phyloP scores from a whole-genome alignment of 2,113 vertebrate genomes.

The rabbit (Oryctolagus cuniculus) region DNA sequence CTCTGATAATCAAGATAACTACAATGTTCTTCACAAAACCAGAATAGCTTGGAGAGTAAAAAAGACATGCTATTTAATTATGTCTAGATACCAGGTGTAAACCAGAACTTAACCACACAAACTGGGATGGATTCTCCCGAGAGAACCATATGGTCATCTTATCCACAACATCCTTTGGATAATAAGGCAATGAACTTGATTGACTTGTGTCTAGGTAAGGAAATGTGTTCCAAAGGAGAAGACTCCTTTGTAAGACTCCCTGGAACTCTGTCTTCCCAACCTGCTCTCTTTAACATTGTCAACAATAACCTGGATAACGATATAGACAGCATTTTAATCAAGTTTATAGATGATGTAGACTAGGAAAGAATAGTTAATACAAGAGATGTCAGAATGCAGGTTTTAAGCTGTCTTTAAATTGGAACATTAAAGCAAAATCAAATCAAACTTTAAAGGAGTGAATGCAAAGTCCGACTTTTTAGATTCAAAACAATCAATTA shows the following conservation, averaged over 20 bases:
- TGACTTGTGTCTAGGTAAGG: not conserved
- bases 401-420: slow-evolving; percentile 66
- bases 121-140: not conserved
- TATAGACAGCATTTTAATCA: slow-evolving; percentile 61
- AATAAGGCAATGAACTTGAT: not conserved
- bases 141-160: not conserved
- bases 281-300: slow-evolving; percentile 36
- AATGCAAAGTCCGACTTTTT: slow-evolving; percentile 55
- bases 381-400: slow-evolving; percentile 38
- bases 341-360: slow-evolving; percentile 48
- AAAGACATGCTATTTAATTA: not conserved
- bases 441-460: slow-evolving; percentile 63
- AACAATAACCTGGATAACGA: slow-evolving; percentile 38
- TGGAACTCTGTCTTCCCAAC: not conserved
- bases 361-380: slow-evolving; percentile 49
- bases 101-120: not conserved
- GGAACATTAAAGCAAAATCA: slow-evolving; percentile 61
- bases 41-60: slow-evolving; percentile 25
- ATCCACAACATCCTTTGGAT: not conserved
- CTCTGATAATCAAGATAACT: not conserved
- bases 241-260: not conserved
- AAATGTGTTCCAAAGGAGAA: slow-evolving; percentile 17
- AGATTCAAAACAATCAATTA: slow-evolving; percentile 60
- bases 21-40: not conserved
- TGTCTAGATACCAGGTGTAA: not conserved